phyloP scores from a whole-genome alignment of 2,888 invertebrate species.

The Pseudococcus longispinus region DNA sequence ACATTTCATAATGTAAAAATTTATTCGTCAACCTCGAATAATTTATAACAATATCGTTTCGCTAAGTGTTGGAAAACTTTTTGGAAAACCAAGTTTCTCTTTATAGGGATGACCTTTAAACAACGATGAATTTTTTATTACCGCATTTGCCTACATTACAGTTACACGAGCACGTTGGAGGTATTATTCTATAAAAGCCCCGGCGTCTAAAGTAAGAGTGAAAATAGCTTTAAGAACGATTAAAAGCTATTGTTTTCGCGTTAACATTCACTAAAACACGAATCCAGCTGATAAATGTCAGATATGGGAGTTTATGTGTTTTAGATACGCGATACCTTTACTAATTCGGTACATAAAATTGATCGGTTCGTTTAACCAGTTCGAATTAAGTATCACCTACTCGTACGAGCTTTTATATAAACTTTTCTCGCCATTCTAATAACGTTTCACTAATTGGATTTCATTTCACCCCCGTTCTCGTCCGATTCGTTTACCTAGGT shows the following conservation, averaged over 20 bases:
- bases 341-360: conserved; percentile 1
- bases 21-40: conserved; percentile 20
- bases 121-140: conserved; percentile 6
- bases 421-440: neutral
- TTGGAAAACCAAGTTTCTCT: neutral
- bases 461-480: neutral
- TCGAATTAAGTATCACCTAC: conserved; percentile 9
- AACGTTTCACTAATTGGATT: conserved; percentile 4
- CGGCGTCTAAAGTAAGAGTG: neutral
- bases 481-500: neutral
- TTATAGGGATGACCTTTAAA: neutral
- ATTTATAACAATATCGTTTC: neutral
- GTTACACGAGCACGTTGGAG: neutral
- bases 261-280: conserved; percentile 31
- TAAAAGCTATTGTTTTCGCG: conserved; percentile 28
- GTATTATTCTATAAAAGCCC: neutral
- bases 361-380: conserved; percentile 17
- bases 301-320: neutral
- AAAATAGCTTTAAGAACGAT: conserved; percentile 30
- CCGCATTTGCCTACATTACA: neutral
- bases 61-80: neutral
- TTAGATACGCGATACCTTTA: neutral
- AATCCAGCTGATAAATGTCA: conserved; percentile 18
- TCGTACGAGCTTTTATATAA: neutral
- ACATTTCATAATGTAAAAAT: conserved; percentile 1